Base-by-base conservation (phyloP, 92 coral and sea anemone genomes). In the Zoanthus sociatus region DNA sequence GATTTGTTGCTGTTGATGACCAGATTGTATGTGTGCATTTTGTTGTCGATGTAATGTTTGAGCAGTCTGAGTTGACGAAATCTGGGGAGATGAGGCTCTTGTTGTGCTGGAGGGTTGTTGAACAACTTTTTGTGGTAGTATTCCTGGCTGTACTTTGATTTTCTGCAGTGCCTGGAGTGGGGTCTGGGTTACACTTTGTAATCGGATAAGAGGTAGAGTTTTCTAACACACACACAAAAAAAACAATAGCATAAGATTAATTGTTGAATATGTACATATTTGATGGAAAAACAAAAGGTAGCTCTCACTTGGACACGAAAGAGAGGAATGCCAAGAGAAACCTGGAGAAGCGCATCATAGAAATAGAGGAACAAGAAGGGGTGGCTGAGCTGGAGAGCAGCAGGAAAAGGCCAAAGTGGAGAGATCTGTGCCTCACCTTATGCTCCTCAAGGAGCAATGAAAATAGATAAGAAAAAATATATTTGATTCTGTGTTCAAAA, bases 141-240 rank as follows among this genome's bases (percentile, higher is more conserved):
- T 81, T 17, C 85, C 85, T 42, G 85, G 85, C 58, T 81, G 85
- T 6, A 67, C 74, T 37, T 81, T 66, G 16, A 81, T 89, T 92
- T 82, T 86, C 84, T 64, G 83, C 87, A 74, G 86, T 71, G 91
- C 77, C 77, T 84, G 85, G 68, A 82, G 75, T 87, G 50, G 74
- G 84, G 76, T 73, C 45, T 50, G 77, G 87, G 72, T 33, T 21
- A 63, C 50, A 73, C 46, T 88, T 89, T 90, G 96, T 3, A 93
- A 84, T 75, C 98, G 95, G 73, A 96, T 86, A 88, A 96, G 71
- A 15, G 99, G 99, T 21, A 96, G 87, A 37, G 99, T 96, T 93
- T 93, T 93, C 99, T 96, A 85, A 76, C 66, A 37, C 42, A 53
- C 14, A 33, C 46, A 78, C 83, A 46, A 11, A 9, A 30, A 56